These are phyloP conservation scores for Tadarida brasiliensis DNA, from an alignment of 2,797 vertebrate genomes.

Conservation along the genomic window DNA sequence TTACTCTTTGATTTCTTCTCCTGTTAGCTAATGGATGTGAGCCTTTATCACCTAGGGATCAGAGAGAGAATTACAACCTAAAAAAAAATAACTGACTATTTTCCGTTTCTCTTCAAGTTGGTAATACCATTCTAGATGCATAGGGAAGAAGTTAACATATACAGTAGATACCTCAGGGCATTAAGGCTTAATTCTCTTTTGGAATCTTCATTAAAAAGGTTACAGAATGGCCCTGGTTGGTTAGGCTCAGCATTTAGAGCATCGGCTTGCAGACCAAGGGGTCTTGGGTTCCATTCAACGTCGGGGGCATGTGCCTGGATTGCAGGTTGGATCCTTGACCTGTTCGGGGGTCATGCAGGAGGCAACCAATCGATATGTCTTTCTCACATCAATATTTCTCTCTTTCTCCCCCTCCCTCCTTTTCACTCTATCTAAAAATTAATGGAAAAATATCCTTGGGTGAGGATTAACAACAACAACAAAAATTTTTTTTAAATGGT, in stretches of 20 bases:
- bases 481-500: not conserved
- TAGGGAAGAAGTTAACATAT: not conserved
- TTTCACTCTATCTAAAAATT: too few species aligned
- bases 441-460: too few species aligned
- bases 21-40: not conserved
- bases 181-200: conserved; percentile 41
- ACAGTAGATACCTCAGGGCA: not conserved
- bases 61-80: not conserved
- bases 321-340: too few species aligned
- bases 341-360: too few species aligned
- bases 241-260: too few species aligned
- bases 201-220: not conserved
- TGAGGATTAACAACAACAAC: too few species aligned
- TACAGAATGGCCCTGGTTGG: not conserved
- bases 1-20: not conserved
- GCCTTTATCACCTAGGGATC: not conserved
- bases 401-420: too few species aligned
- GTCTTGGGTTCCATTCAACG: too few species aligned
- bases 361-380: too few species aligned
- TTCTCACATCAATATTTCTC: too few species aligned
- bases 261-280: too few species aligned
- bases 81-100: not conserved
- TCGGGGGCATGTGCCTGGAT: too few species aligned
- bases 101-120: conserved; percentile 31
- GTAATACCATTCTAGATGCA: not conserved